Conservation (phyloP, 2,888 invertebrate species). For the Drosophila subsilvestris region DNA sequence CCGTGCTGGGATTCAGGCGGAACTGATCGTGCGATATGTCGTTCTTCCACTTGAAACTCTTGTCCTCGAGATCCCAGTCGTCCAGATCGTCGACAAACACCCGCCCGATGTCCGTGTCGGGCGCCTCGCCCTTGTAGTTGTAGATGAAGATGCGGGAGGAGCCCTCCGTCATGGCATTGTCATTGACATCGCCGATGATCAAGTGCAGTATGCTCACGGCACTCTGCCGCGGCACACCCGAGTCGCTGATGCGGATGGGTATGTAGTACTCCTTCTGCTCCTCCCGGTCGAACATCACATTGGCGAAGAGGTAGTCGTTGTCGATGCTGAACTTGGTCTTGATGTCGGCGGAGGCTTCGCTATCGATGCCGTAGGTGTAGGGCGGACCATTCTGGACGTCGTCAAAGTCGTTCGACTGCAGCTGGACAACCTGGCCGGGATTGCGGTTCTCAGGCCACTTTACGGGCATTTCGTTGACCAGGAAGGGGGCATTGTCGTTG, state of each 20-base stretch:
- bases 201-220: constrained; percentile 93
- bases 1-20: constrained; percentile 89
- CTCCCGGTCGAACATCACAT: constrained; percentile 93
- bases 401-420: constrained; percentile 92
- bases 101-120: constrained; percentile 93
- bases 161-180: constrained; percentile 95
- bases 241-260: constrained; percentile 95
- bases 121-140: constrained; percentile 94
- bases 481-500: constrained; percentile 96
- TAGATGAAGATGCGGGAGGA: constrained; percentile 96
- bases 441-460: constrained; percentile 93
- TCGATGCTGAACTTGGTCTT: constrained; percentile 89
- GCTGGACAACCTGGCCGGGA: constrained; percentile 88
- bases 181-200: constrained; percentile 97
- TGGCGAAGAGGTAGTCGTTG: constrained; percentile 88
- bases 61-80: constrained; percentile 98
- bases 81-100: constrained; percentile 96
- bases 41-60: constrained; percentile 90
- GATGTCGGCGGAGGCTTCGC: constrained; percentile 88
- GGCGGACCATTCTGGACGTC: constrained; percentile 93
- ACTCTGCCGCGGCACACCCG: constrained; percentile 89
- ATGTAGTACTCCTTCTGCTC: constrained; percentile 93
- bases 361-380: constrained; percentile 87
- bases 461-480: constrained; percentile 91
- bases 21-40: constrained; percentile 87